Base-by-base conservation (phyloP, 2,113 vertebrate species). In the Plotosus lineatus region DNA sequence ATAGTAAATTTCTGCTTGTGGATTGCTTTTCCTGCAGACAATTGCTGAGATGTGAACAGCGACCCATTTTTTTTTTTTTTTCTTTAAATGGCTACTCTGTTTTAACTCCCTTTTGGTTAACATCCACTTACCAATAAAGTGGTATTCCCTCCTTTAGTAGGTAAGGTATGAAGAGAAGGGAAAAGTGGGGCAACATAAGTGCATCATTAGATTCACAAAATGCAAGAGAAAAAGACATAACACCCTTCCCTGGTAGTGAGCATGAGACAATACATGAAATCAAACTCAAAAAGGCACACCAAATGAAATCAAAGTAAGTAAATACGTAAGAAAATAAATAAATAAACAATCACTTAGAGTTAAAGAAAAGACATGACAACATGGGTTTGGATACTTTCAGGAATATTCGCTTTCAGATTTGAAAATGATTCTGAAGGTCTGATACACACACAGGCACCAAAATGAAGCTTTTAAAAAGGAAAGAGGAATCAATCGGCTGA, bases 121-220 rank as follows among this genome's bases (percentile, higher is more conserved):
- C 96, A 96, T 98, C 97, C 98, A 99, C 98, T 99, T 99, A 99
- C 98, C 98, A 99, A 99, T 95, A 98, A 99, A 98, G 97, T 98
- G 97, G 96, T 91, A 97, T 97, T 99, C 98, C 98, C 97, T 99
- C 98, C 98, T 98, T 99, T 99, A 99, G 98, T 99, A 99, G 98
- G 97, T 98, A 97, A 99, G 97, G 95, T 99, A 97, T 98, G 97
- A 98, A 98, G 96, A 98, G 94, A 98, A 98, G 98, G 97, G 97
- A 98, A 98, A 99, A 99, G 98, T 93, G 96, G 96, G 96, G 98
- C 95, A 99, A 98, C 97, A 97, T 98, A 98, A 99, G 98, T 98
- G 96, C 97, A 99, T 98, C 98, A 98, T 98, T 98, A 98, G 96
- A 98, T 95, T 98, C 97, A 98, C 97, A 99, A 98, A 98, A 98